phyloP scores from a whole-genome alignment of 2,113 vertebrate genomes.

The Falcunculus frontatus region DNA sequence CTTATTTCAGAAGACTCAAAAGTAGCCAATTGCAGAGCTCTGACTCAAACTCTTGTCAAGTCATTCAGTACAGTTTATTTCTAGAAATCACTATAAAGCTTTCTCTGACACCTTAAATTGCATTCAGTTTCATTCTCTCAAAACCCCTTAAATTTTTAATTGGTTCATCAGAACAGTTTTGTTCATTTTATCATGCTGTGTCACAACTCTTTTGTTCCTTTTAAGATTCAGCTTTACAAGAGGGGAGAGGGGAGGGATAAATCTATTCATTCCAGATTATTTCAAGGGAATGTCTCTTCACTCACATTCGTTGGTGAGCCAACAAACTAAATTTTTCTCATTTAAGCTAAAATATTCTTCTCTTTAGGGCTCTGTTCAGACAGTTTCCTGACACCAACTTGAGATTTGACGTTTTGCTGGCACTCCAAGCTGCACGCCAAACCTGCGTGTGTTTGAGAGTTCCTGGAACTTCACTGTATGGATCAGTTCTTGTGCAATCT shows the following conservation, averaged over 20 bases:
- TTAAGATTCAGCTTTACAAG: not conserved
- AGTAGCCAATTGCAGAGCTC: not conserved
- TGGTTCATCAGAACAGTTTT: not conserved
- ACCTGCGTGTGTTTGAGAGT: not conserved
- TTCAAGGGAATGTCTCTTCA: not conserved
- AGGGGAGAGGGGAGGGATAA: not conserved
- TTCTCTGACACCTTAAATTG: not conserved
- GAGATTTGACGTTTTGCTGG: constrained; percentile 19
- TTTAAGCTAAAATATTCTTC: not conserved
- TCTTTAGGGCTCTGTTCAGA: not conserved
- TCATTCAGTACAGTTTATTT: not conserved
- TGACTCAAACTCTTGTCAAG: not conserved
- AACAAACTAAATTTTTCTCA: not conserved
- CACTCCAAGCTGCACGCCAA: not conserved
- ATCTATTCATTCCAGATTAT: not conserved
- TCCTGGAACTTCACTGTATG: not conserved
- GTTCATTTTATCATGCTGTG: not conserved
- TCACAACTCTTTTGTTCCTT: not conserved
- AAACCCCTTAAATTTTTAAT: not conserved
- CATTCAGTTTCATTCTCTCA: not conserved
- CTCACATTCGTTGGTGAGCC: not conserved
- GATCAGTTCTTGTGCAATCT: not conserved
- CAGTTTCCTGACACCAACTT: not conserved
- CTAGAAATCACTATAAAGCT: not conserved
- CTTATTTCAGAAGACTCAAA: not conserved